phyloP scores from a whole-genome alignment of 2,797 vertebrate genomes.

The Galago senegalensis region DNA sequence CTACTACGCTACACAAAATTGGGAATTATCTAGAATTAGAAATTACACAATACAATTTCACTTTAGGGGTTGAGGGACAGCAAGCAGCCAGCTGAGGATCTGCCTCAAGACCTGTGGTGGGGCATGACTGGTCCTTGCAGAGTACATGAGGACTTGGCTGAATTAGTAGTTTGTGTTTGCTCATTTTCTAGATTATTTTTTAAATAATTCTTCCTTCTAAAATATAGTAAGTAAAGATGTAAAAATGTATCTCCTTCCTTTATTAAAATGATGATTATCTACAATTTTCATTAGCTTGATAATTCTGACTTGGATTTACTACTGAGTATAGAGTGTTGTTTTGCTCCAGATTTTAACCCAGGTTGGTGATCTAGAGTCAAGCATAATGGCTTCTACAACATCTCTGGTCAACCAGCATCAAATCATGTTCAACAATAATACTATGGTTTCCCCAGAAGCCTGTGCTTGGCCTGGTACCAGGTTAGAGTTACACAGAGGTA shows the following conservation, averaged over 20 bases:
- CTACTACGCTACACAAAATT: not conserved
- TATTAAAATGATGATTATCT: not conserved
- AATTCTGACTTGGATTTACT: not conserved
- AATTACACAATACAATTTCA: not conserved
- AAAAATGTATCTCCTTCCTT: not conserved
- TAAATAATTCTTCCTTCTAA: not conserved
- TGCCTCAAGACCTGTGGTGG: not conserved
- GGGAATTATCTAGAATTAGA: not conserved
- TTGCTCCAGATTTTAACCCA: not conserved
- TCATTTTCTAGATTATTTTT: not conserved
- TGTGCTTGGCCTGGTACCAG: not conserved
- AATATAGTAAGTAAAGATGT: not conserved
- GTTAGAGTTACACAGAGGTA: not conserved
- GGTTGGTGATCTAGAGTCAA: not conserved
- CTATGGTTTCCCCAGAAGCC: not conserved
- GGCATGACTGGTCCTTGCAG: not conserved
- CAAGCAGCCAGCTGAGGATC: not conserved
- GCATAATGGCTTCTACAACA: not conserved
- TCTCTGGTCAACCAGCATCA: not conserved
- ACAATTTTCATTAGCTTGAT: not conserved
- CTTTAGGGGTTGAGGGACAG: not conserved
- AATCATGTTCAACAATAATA: not conserved
- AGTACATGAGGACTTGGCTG: not conserved
- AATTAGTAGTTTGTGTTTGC: not conserved
- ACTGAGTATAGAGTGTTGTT: not conserved